phyloP scores from a whole-genome alignment of 2,113 vertebrate genomes.

The Phylloscopus trochilus region DNA sequence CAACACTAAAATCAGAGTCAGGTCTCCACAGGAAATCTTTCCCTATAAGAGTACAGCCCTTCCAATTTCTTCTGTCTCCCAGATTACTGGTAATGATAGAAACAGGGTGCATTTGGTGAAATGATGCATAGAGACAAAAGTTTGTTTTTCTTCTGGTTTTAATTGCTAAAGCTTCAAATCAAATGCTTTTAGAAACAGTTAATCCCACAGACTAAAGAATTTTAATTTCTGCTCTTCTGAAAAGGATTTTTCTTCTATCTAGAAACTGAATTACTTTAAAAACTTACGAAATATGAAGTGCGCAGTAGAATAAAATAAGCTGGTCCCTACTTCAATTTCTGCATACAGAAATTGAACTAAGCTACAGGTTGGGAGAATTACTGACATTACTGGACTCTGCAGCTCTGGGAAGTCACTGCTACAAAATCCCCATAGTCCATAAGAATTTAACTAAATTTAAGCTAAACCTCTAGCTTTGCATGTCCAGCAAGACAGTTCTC shows the following conservation, averaged over 20 bases:
- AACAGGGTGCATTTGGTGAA: not conserved
- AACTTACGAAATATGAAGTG: not conserved
- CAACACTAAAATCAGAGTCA: not conserved
- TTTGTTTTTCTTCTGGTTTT: not conserved
- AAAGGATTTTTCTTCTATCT: not conserved
- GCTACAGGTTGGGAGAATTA: not conserved
- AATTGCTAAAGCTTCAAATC: not conserved
- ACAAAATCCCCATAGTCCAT: not conserved
- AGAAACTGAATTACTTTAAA: not conserved
- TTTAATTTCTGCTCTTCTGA: not conserved
- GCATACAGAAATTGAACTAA: not conserved
- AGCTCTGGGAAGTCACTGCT: not conserved
- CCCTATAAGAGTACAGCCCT: not conserved
- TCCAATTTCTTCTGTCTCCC: not conserved
- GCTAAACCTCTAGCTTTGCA: not conserved
- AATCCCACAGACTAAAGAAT: not conserved
- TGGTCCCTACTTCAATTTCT: not conserved
- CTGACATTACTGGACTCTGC: not conserved
- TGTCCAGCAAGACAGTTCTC: not conserved
- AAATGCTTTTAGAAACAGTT: not conserved
- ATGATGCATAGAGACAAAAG: not conserved
- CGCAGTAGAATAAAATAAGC: not conserved
- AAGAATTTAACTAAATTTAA: not conserved
- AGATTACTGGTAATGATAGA: not conserved
- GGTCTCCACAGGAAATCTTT: not conserved